These are phyloP conservation scores for Nasonia oneida DNA, from an alignment of 2,888 invertebrate genomes.

Conservation along the genomic window DNA sequence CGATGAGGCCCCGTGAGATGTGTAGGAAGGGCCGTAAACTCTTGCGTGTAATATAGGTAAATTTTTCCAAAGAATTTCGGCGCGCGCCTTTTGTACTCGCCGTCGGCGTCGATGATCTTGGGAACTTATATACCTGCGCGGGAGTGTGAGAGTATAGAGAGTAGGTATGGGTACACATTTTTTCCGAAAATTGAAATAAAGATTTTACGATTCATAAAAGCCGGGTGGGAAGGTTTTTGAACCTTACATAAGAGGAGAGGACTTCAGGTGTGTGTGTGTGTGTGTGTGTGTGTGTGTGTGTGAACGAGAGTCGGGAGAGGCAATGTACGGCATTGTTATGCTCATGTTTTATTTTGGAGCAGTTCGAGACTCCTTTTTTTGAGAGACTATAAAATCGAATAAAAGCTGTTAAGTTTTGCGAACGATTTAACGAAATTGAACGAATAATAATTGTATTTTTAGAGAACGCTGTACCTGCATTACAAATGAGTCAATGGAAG, in stretches of 20 bases:
- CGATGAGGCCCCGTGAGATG: conserved; percentile 27
- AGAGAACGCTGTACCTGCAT: background rate
- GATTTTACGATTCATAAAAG: conserved; percentile 16
- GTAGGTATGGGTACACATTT: background rate
- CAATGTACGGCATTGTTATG: background rate
- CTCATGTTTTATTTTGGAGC: background rate
- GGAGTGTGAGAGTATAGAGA: background rate
- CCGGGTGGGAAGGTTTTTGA: background rate
- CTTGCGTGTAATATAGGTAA: background rate
- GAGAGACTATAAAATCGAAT: background rate
- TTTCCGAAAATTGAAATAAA: conserved; percentile 3
- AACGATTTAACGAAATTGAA: background rate
- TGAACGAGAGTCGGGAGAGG: too few species aligned
- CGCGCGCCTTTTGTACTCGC: background rate
- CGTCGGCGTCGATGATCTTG: background rate
- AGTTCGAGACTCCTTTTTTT: background rate
- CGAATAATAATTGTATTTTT: background rate
- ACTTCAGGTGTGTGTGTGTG: background rate
- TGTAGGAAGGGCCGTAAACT: background rate
- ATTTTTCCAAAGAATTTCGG: conserved; percentile 1
- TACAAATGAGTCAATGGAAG: background rate
- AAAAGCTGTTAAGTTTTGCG: background rate
- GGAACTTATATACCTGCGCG: background rate
- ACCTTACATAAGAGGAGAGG: background rate
- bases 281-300: background rate